These are phyloP conservation scores for Microctonus hyperodae DNA, from an alignment of 2,888 invertebrate genomes.

Conservation along the genomic window DNA sequence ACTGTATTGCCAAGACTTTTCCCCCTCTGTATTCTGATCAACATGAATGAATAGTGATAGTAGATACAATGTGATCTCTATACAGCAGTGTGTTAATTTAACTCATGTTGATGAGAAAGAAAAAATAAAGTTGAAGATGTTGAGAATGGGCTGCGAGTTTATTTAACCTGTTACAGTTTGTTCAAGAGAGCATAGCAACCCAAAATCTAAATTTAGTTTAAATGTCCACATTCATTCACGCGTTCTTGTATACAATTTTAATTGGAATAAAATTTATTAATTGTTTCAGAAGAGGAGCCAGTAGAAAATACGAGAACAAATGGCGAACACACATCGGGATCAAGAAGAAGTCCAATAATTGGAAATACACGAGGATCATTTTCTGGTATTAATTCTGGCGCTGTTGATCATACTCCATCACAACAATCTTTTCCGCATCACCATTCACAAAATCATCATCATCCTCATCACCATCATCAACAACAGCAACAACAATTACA, in stretches of 20 bases:
- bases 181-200: constrained; percentile 8
- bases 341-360: constrained; percentile 55
- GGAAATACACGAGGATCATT: constrained; percentile 53
- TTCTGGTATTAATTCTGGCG: constrained; percentile 59
- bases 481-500: constrained; percentile 36
- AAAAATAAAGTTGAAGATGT: not conserved
- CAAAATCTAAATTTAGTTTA: constrained; percentile 49
- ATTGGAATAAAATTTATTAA: constrained; percentile 7
- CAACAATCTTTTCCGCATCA: constrained; percentile 44
- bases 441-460: constrained; percentile 33
- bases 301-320: constrained; percentile 53
- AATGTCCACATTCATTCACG: constrained; percentile 51
- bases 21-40: constrained; percentile 27
- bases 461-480: constrained; percentile 46
- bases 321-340: constrained; percentile 51
- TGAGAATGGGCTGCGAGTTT: constrained; percentile 42
- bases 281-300: constrained; percentile 60
- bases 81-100: not conserved
- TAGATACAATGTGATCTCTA: not conserved
- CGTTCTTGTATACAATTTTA: constrained; percentile 35
- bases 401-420: constrained; percentile 45
- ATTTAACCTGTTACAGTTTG: constrained; percentile 47
- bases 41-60: constrained; percentile 59
- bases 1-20: constrained; percentile 52
- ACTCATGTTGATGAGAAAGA: not conserved